Base-by-base conservation (phyloP, 2,113 vertebrate species). In the Nematolebias whitei region DNA sequence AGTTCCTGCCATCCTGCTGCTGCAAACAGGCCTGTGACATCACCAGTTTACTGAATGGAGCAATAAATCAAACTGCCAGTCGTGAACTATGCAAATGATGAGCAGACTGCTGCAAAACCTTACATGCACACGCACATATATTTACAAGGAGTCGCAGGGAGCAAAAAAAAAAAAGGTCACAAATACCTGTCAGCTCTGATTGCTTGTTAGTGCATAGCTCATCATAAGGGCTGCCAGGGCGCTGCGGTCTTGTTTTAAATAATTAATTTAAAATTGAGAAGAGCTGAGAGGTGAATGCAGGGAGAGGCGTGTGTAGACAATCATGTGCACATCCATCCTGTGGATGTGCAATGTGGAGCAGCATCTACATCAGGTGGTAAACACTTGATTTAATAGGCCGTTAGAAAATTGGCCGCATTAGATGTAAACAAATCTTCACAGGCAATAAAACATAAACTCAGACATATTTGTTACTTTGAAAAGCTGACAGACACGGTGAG, bases 61-160 rank as follows among this genome's bases (percentile, higher is more conserved):
- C 19, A 61, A 75, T 80, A 12, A 68, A 84, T 86, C 48, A 86
- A 74, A 71, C 60, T 35, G 50, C 23, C 64, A 71, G 24, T 44
- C 16, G 23, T 48, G 71, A 74, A 67, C 56, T 56, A 57, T 40
- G 70, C 54, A 59, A 47, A n/a, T n/a, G n/a, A n/a, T n/a, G n/a
- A n/a, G n/a, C n/a, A n/a, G n/a, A n/a, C n/a, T n/a, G n/a, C n/a
- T n/a, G n/a, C n/a, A n/a, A n/a, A n/a, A n/a, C n/a, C 32, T 8
- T 63, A 50, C 11, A 8, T 40, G 55, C 52, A 73, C n/a, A 22
- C 44, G 50, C 49, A 48, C 14, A 19, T 23, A 54, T n/a, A 41
- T 2, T 58, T n/a, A 41, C 4, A 68, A 12, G 44, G 38, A 26
- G 23, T 63, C 49, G 62, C 32, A 26, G 4, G 24, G 16, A 57